These are phyloP conservation scores for Oncorhynchus nerka DNA, from an alignment of 2,113 vertebrate species.

Conservation along the genomic window DNA sequence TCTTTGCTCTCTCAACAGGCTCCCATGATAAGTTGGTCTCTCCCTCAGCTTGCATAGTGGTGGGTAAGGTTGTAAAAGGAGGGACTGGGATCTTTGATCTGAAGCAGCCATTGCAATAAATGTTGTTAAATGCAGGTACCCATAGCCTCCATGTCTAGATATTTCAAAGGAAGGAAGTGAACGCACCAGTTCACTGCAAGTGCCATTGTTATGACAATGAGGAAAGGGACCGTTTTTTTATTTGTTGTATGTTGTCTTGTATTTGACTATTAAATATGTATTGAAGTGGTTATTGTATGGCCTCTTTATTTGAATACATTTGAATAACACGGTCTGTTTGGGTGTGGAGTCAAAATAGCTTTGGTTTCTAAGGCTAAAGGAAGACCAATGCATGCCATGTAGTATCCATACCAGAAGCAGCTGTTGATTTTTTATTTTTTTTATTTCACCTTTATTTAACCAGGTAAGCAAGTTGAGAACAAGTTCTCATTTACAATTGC, in stretches of 20 bases:
- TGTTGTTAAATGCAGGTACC: too few species aligned
- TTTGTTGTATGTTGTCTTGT: not conserved
- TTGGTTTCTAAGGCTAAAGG: too few species aligned
- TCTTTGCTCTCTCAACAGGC: constrained; percentile 68
- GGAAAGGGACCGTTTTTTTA: not conserved
- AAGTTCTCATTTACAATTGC: too few species aligned
- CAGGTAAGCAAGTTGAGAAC: too few species aligned
- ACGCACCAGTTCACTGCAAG: too few species aligned
- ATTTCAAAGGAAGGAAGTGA: too few species aligned
- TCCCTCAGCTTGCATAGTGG: constrained; percentile 91
- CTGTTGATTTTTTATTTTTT: too few species aligned
- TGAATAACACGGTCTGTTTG: not conserved
- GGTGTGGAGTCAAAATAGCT: not conserved
- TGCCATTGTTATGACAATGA: too few species aligned
- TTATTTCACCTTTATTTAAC: too few species aligned
- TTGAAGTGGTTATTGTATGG: not conserved
- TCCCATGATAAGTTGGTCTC: constrained; percentile 84
- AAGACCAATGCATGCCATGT: too few species aligned
- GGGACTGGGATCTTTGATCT: constrained; percentile 96
- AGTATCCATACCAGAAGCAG: too few species aligned
- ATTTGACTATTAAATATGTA: not conserved
- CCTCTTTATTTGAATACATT: not conserved
- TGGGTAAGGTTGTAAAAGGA: constrained; percentile 92
- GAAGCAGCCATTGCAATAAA: constrained; percentile 88
- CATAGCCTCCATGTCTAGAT: not conserved